Evolutionary conservation across 2,113 vertebrate genomes (phyloP).

Genomic region (Aldabrachelys gigantea): DNA sequence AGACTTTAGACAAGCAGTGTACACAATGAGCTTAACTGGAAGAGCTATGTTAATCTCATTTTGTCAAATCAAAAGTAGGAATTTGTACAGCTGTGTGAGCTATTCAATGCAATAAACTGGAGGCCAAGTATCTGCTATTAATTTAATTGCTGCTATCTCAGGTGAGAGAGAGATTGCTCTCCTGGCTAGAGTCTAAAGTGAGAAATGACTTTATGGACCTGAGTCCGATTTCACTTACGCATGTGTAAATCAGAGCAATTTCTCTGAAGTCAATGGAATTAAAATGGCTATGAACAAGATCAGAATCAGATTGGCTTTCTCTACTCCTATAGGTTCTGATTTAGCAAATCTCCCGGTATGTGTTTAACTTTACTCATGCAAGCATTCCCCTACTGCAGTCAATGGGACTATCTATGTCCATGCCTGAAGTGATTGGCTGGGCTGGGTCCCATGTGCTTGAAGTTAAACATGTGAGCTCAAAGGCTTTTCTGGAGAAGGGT

Average conservation of each 20-base stretch:
- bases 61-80: background rate
- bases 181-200: background rate
- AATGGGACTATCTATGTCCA: background rate
- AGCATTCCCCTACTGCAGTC: background rate
- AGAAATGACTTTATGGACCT: background rate
- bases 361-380: background rate
- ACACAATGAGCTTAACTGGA: background rate
- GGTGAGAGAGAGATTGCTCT: background rate
- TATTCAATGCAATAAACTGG: conserved; percentile 1
- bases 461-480: background rate
- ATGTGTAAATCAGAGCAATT: background rate
- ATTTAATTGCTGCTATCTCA: background rate
- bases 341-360: background rate
- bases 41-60: background rate
- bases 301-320: background rate
- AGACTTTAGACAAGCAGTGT: background rate
- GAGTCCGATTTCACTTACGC: background rate
- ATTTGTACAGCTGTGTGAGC: background rate
- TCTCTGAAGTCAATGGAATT: background rate
- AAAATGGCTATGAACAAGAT: background rate
- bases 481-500: background rate
- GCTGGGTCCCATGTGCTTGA: background rate
- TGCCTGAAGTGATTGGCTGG: background rate
- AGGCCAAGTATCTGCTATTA: background rate
- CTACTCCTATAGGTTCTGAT: background rate